phyloP scores from a whole-genome alignment of 2,113 vertebrate species.

The Damaliscus lunatus region DNA sequence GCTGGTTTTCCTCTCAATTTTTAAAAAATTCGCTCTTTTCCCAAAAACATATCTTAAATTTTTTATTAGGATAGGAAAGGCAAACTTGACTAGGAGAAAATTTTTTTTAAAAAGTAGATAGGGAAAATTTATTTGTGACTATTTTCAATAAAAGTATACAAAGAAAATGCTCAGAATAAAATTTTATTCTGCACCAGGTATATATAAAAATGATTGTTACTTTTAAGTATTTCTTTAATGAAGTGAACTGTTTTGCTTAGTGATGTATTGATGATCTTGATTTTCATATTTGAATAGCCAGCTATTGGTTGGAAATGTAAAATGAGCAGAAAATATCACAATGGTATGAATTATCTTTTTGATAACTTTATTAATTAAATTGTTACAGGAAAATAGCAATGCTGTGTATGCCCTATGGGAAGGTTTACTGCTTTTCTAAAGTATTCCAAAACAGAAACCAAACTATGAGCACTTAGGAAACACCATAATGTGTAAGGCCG shows the following conservation, averaged over 20 bases:
- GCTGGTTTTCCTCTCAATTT: background rate
- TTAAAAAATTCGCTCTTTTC: background rate
- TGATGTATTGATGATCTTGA: constrained; percentile 30
- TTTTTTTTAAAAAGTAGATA: background rate
- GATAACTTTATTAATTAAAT: constrained; percentile 77
- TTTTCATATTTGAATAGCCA: background rate
- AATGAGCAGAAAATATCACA: constrained; percentile 52
- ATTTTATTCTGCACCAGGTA: background rate
- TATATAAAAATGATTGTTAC: background rate
- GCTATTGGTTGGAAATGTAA: constrained; percentile 34
- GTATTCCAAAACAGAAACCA: constrained; percentile 49
- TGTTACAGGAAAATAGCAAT: constrained; percentile 64
- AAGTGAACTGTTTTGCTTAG: background rate
- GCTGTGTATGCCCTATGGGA: constrained; percentile 46
- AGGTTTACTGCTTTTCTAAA: constrained; percentile 63
- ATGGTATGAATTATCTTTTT: constrained; percentile 42
- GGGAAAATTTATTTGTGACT: background rate
- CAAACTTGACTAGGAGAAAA: background rate
- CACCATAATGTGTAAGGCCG: background rate
- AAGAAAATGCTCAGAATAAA: constrained; percentile 10
- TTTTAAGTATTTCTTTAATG: constrained; percentile 1
- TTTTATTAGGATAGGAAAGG: background rate
- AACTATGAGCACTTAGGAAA: constrained; percentile 44
- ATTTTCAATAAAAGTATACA: constrained; percentile 17
- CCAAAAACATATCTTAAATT: background rate